Evolutionary conservation across 2,113 vertebrate species (phyloP).

Genomic region (Narcine bancroftii): DNA sequence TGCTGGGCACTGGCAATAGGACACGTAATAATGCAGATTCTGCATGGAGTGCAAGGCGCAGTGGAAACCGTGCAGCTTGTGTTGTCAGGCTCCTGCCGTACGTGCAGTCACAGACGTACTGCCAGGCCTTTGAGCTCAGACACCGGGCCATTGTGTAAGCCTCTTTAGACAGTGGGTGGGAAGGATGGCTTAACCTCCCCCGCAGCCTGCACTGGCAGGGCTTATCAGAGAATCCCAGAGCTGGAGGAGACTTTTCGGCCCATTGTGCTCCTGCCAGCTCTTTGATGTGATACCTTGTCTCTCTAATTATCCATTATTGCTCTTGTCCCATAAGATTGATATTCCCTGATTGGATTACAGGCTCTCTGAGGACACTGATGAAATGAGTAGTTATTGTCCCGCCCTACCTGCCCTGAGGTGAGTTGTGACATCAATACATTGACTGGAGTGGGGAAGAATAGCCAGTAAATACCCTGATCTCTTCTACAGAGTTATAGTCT

Average conservation of each 20-base stretch:
- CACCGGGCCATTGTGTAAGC: neutral
- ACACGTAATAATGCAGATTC: neutral
- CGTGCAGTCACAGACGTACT: neutral
- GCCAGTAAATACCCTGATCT: too few species aligned
- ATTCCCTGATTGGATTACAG: neutral
- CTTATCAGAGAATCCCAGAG: neutral
- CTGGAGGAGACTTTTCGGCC: neutral
- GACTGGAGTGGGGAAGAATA: too few species aligned
- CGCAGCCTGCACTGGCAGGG: neutral
- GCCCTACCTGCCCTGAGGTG: neutral
- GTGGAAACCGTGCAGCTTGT: neutral
- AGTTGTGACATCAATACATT: too few species aligned
- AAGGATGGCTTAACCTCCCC: neutral
- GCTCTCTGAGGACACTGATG: too few species aligned
- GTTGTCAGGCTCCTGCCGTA: neutral
- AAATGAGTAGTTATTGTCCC: neutral
- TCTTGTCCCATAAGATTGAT: neutral
- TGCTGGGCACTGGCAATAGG: neutral
- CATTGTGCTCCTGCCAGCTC: neutral
- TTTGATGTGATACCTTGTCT: neutral
- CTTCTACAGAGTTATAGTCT: too few species aligned
- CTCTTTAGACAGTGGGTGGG: neutral
- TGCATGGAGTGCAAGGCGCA: neutral
- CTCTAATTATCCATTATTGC: neutral
- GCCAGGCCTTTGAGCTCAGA: neutral